A percentile compares a stretch with the other conserved stretches of the same genome.
These are phyloP conservation scores for Odontocolon sp. DNA, from an alignment of 2,888 invertebrate species.

Conservation along the genomic window DNA sequence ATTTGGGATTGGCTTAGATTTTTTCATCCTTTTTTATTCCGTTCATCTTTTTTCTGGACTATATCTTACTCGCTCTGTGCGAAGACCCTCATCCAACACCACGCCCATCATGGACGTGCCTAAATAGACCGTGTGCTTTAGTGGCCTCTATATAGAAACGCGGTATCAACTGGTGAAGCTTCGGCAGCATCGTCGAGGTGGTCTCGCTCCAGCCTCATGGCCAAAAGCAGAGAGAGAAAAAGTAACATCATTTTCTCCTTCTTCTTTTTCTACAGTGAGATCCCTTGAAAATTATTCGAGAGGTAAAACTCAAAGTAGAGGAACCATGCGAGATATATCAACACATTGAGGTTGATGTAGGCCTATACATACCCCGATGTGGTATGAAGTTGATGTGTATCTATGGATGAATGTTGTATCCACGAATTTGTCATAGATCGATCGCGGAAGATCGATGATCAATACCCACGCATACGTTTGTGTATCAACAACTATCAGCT, in stretches of 20 bases:
- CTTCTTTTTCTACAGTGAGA: too few relatives aligned
- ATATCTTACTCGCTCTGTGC: slow-evolving; percentile 16
- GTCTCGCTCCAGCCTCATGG: slow-evolving; percentile 49
- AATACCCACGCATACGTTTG: neutral
- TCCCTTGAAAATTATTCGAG: neutral
- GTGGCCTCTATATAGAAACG: neutral
- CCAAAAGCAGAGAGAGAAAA: neutral
- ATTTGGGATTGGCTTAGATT: neutral
- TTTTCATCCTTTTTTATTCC: neutral
- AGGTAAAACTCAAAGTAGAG: neutral
- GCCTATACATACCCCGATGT: too few relatives aligned
- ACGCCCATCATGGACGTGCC: slow-evolving; percentile 56
- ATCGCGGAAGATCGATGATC: slow-evolving; percentile 38
- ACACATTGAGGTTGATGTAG: too few relatives aligned
- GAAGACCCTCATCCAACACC: slow-evolving; percentile 37
- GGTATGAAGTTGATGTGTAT: neutral
- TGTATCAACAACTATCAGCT: neutral
- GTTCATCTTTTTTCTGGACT: neutral
- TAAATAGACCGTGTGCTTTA: slow-evolving; percentile 41
- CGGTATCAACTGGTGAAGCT: slow-evolving; percentile 24
- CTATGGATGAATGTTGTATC: neutral
- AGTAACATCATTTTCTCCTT: neutral
- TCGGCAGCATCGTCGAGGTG: slow-evolving; percentile 28
- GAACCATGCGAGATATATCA: neutral
- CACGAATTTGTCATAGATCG: slow-evolving; percentile 34